Percentiles rank a stretch among this genome's conserved stretches.
phyloP scores from a whole-genome alignment of 2,888 invertebrate genomes.

The Drosophila kuntzei region DNA sequence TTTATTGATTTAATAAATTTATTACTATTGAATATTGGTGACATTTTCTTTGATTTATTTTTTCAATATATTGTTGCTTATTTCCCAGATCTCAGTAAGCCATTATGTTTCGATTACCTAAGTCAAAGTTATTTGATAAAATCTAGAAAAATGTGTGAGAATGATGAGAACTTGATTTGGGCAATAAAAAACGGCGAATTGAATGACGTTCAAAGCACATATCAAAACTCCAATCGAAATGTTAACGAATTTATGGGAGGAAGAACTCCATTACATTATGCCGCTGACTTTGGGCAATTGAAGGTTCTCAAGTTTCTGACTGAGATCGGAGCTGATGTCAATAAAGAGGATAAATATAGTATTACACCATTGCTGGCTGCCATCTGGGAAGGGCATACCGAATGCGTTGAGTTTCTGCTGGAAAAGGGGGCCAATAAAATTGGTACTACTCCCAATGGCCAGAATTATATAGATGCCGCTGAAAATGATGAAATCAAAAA shows the following conservation, averaged over 20 bases:
- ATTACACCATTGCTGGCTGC: slow-evolving; percentile 97
- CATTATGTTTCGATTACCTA: background rate
- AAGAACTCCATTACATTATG: slow-evolving; percentile 95
- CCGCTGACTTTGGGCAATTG: slow-evolving; percentile 97
- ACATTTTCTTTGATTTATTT: too few relatives aligned
- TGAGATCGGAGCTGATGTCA: slow-evolving; percentile 95
- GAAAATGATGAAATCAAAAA: slow-evolving; percentile 54
- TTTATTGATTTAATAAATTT: too few relatives aligned
- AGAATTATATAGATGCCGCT: slow-evolving; percentile 47
- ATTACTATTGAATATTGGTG: too few relatives aligned
- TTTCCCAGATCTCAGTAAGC: slow-evolving; percentile 2
- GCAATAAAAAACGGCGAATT: slow-evolving; percentile 52
- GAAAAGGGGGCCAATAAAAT: slow-evolving; percentile 87
- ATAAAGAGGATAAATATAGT: slow-evolving; percentile 97
- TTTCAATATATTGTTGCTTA: too few relatives aligned
- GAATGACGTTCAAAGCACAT: slow-evolving; percentile 39
- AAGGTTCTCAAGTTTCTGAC: slow-evolving; percentile 95
- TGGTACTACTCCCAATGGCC: slow-evolving; percentile 44
- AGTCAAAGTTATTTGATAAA: background rate
- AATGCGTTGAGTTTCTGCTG: slow-evolving; percentile 94
- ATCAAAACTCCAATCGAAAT: slow-evolving; percentile 84
- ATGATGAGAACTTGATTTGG: slow-evolving; percentile 50
- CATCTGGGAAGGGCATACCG: slow-evolving; percentile 97
- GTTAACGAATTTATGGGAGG: slow-evolving; percentile 95
- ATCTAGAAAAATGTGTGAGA: slow-evolving; percentile 29